Evolutionary conservation across 1,140 invertebrate genomes (phyloP).

Genomic region (Caerostris darwini): DNA sequence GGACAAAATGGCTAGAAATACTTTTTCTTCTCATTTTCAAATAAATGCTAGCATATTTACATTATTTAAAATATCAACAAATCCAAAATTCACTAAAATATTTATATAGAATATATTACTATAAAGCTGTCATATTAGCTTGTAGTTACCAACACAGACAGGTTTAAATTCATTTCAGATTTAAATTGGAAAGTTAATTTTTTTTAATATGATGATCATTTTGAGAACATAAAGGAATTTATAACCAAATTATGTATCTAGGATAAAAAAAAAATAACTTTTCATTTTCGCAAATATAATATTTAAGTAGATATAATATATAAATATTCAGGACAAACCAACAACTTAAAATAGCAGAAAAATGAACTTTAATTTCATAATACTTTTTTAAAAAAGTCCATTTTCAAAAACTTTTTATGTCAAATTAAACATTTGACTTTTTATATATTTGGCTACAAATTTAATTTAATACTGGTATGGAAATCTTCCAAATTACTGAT

Average conservation of each 20-base stretch:
- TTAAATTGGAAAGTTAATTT: too few relatives aligned
- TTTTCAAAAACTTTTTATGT: not conserved
- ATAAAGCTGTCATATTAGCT: too few relatives aligned
- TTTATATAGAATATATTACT: too few relatives aligned
- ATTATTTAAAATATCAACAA: too few relatives aligned
- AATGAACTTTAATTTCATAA: not conserved
- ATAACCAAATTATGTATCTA: too few relatives aligned
- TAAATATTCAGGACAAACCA: not conserved
- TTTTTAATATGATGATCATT: too few relatives aligned
- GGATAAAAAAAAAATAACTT: too few relatives aligned
- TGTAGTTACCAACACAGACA: too few relatives aligned
- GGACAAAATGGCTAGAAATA: constrained; percentile 5
- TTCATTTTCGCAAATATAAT: not conserved
- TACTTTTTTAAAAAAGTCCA: too few relatives aligned
- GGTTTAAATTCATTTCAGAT: too few relatives aligned
- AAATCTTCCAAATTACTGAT: not conserved
- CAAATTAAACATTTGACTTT: not conserved
- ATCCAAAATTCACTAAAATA: too few relatives aligned
- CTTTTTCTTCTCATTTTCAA: not conserved
- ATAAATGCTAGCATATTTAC: not conserved
- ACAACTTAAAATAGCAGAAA: not conserved
- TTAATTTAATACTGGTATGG: constrained; percentile 25
- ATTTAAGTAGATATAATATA: not conserved
- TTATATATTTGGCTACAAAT: not conserved
- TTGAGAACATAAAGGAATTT: too few relatives aligned